A percentile compares a stretch with the other conserved stretches of the same genome.
Evolutionary conservation across 2,888 invertebrate genomes (phyloP).

Genomic region (Eretmocerus hayati): DNA sequence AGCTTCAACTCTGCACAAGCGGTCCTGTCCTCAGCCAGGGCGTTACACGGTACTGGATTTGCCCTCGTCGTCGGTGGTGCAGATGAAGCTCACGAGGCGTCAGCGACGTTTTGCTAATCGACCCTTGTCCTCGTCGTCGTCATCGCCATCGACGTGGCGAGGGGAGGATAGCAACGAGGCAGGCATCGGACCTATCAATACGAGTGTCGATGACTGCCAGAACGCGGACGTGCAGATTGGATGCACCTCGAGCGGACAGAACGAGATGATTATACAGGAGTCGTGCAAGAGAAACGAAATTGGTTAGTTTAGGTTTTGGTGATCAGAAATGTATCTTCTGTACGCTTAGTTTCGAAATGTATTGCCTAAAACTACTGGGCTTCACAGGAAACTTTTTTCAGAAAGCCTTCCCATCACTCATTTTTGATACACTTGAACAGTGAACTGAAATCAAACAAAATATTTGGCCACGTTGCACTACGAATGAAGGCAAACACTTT

Average conservation of each 20-base stretch:
- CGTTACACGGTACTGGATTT: conserved; percentile 56
- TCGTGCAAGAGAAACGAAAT: conserved; percentile 40
- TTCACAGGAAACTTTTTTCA: too few relatives aligned
- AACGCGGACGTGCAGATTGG: conserved; percentile 40
- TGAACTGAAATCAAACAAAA: too few relatives aligned
- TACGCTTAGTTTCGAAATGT: too few relatives aligned
- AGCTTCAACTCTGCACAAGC: conserved; percentile 59
- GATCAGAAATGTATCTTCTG: too few relatives aligned
- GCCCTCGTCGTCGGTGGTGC: conserved; percentile 17
- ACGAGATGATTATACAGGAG: conserved; percentile 40
- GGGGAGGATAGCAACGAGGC: conserved; percentile 32
- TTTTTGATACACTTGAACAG: too few relatives aligned
- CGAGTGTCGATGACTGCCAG: conserved; percentile 33
- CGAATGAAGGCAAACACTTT: too few relatives aligned
- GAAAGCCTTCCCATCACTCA: too few relatives aligned
- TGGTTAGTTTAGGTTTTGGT: too few relatives aligned
- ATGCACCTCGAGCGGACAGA: conserved; percentile 38
- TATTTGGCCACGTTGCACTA: too few relatives aligned
- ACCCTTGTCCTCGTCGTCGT: too few relatives aligned
- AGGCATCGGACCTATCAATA: conserved; percentile 16
- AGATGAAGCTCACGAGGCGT: conserved; percentile 12
- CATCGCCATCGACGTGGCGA: conserved; percentile 22
- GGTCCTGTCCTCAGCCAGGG: conserved; percentile 64
- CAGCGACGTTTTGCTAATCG: conserved; percentile 12
- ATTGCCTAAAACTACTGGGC: too few relatives aligned